Conservation (phyloP, 2,888 invertebrate genomes). For the Tiliacea aurago region DNA sequence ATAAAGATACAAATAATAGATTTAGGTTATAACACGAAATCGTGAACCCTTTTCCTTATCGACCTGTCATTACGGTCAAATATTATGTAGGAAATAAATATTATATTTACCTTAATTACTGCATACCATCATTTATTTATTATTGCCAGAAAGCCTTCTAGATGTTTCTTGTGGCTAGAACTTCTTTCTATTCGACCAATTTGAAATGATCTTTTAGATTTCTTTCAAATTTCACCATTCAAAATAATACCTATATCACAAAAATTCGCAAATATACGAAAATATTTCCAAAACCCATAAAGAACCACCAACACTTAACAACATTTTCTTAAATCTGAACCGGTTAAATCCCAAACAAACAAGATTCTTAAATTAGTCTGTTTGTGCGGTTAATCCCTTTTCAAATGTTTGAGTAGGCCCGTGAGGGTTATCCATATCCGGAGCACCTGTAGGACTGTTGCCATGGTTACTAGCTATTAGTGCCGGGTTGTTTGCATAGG, state of each 20-base stretch:
- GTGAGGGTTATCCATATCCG: slow-evolving; percentile 48
- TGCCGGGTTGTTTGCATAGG: slow-evolving; percentile 31
- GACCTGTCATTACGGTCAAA: background rate
- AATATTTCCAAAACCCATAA: background rate
- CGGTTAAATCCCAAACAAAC: slow-evolving; percentile 63
- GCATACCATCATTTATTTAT: too few species aligned
- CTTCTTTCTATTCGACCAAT: too few species aligned
- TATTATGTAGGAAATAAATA: background rate
- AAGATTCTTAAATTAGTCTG: slow-evolving; percentile 62
- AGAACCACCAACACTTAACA: slow-evolving; percentile 20
- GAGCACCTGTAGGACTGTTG: slow-evolving; percentile 53
- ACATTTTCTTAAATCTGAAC: slow-evolving; percentile 47
- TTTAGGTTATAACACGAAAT: background rate
- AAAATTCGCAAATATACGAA: background rate
- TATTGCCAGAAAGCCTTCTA: background rate
- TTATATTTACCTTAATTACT: background rate
- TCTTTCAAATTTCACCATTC: too few species aligned
- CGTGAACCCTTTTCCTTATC: background rate
- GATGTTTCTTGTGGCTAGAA: too few species aligned
- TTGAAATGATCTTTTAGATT: too few species aligned
- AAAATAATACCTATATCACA: background rate
- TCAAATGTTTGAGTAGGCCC: slow-evolving; percentile 65
- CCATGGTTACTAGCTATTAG: slow-evolving; percentile 37
- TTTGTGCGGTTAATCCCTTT: slow-evolving; percentile 64
- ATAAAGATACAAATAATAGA: too few species aligned